Conservation (phyloP, 2,888 invertebrate genomes). For the Nasonia oneida region DNA sequence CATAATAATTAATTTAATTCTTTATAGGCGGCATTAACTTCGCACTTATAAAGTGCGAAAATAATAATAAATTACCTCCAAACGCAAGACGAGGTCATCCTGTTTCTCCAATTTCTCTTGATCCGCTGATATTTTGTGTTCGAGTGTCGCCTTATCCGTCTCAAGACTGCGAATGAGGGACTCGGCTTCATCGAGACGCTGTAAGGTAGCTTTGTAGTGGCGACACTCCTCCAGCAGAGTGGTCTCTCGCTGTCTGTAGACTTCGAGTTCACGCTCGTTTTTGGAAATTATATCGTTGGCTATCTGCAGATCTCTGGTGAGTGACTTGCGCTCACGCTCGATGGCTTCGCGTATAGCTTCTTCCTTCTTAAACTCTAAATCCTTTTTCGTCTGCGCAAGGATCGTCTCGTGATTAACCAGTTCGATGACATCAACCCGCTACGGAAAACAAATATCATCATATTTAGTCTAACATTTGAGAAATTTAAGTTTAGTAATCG, state of each 20-base stretch:
- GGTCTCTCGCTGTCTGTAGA: constrained; percentile 79
- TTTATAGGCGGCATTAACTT: not conserved
- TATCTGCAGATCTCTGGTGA: constrained; percentile 79
- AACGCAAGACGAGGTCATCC: constrained; percentile 67
- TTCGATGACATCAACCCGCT: constrained; percentile 84
- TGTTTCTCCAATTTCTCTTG: constrained; percentile 66
- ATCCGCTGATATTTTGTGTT: constrained; percentile 67
- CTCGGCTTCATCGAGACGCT: constrained; percentile 84
- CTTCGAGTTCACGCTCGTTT: constrained; percentile 78
- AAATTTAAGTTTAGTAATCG: not conserved
- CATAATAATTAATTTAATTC: not conserved
- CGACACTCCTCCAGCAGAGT: constrained; percentile 83
- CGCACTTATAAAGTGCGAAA: not conserved
- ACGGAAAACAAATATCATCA: constrained; percentile 39
- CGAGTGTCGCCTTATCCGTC: constrained; percentile 69
- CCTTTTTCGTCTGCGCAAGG: constrained; percentile 85
- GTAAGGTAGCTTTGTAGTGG: constrained; percentile 85
- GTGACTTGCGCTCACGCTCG: constrained; percentile 81
- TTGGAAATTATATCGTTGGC: constrained; percentile 79
- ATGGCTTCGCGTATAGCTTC: constrained; percentile 80
- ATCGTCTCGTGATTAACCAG: constrained; percentile 84
- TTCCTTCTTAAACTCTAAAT: constrained; percentile 83
- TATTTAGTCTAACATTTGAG: not conserved
- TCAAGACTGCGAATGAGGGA: constrained; percentile 78
- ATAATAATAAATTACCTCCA: constrained; percentile 36